Percentiles rank a stretch among this genome's conserved stretches.
Evolutionary conservation across 2,113 vertebrate genomes (phyloP).

Genomic region (Osmerus mordax): DNA sequence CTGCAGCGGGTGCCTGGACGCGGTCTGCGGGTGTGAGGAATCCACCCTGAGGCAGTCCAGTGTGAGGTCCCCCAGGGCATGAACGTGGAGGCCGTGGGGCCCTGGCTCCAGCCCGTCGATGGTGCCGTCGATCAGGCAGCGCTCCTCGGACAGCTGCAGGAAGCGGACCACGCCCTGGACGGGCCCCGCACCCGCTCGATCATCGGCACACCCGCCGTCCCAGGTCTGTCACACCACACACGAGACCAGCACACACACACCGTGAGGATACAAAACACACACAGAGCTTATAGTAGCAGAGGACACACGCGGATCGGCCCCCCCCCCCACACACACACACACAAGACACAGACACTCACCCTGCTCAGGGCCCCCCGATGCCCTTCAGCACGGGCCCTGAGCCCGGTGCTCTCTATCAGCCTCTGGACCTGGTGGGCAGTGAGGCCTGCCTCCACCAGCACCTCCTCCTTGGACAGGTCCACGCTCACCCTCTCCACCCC

Average conservation of each 20-base stretch:
- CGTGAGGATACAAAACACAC: too few relatives aligned
- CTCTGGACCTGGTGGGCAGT: constrained; percentile 74
- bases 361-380: constrained; percentile 67
- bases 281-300: too few relatives aligned
- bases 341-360: constrained; percentile 58
- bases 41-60: constrained; percentile 23
- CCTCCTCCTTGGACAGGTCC: constrained; percentile 72
- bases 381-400: constrained; percentile 80
- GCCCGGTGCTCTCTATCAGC: constrained; percentile 79
- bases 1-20: too few relatives aligned
- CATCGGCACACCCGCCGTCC: constrained; percentile 85
- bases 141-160: constrained; percentile 75
- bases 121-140: constrained; percentile 85
- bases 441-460: constrained; percentile 79
- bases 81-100: constrained; percentile 82
- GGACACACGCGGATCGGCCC: too few relatives aligned
- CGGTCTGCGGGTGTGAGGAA: too few relatives aligned
- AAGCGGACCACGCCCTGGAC: constrained; percentile 83
- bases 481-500: constrained; percentile 74
- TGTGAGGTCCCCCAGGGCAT: constrained; percentile 81
- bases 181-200: constrained; percentile 61
- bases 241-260: background rate
- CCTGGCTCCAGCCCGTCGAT: constrained; percentile 81
- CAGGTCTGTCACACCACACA: constrained; percentile 60
- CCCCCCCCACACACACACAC: background rate